phyloP scores from a whole-genome alignment of 2,888 invertebrate genomes.

The Thecophora atra region DNA sequence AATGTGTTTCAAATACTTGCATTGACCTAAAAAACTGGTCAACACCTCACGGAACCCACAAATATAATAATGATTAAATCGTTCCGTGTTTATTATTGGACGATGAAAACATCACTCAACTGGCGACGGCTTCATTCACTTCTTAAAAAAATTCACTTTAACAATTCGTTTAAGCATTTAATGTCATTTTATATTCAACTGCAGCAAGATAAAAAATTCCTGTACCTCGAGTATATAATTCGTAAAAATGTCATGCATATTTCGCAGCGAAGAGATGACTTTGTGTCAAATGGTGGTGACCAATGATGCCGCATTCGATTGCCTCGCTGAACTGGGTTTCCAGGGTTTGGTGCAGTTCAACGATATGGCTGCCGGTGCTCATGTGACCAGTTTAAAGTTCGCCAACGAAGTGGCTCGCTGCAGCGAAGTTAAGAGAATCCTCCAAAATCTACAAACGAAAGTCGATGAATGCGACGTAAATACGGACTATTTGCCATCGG shows the following conservation, averaged over 20 bases:
- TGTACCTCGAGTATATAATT: background rate
- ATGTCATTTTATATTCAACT: background rate
- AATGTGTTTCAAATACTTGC: too few relatives aligned
- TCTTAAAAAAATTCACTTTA: too few relatives aligned
- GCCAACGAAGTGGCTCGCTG: slow-evolving; percentile 49
- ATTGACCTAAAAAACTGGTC: too few relatives aligned
- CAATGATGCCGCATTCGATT: slow-evolving; percentile 53
- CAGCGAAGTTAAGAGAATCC: slow-evolving; percentile 50
- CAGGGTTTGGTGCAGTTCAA: slow-evolving; percentile 54
- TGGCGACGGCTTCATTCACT: too few relatives aligned
- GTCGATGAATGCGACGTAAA: slow-evolving; percentile 45
- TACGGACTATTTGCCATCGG: slow-evolving; percentile 42
- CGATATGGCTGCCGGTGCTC: slow-evolving; percentile 44
- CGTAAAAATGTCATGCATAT: slow-evolving; percentile 43
- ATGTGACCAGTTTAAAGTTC: slow-evolving; percentile 48
- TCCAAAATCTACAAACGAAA: slow-evolving; percentile 48
- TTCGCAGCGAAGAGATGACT: slow-evolving; percentile 57
- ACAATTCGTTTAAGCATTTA: too few relatives aligned
- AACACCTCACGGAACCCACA: too few relatives aligned
- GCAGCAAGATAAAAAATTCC: background rate
- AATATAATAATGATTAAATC: too few relatives aligned
- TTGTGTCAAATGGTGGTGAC: slow-evolving; percentile 53
- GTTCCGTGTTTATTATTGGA: too few relatives aligned
- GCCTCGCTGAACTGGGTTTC: slow-evolving; percentile 52
- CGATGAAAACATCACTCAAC: too few relatives aligned